Evolutionary conservation across 2,888 invertebrate genomes (phyloP).

Genomic region (Micoletzkya japonica): DNA sequence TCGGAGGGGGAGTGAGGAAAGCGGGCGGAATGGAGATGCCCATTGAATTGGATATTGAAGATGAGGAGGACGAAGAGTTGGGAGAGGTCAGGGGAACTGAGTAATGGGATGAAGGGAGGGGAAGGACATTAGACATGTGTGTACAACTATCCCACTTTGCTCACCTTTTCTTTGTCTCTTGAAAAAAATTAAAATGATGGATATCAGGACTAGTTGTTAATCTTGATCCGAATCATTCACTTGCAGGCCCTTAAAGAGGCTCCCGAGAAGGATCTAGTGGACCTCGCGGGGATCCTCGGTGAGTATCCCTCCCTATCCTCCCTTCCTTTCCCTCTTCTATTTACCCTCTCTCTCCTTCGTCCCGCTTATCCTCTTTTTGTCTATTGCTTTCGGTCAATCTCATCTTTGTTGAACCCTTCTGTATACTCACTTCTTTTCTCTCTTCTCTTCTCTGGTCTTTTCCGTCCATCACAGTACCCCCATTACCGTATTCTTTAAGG

Average conservation of each 20-base stretch:
- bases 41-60: slow-evolving; percentile 62
- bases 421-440: slow-evolving; percentile 10
- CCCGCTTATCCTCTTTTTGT: too few species aligned
- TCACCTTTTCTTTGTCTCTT: too few species aligned
- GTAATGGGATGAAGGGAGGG: too few species aligned
- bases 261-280: slow-evolving; percentile 94
- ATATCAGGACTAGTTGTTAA: too few species aligned
- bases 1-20: slow-evolving; percentile 32
- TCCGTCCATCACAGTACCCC: neutral
- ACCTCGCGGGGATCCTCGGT: slow-evolving; percentile 80
- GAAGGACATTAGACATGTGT: too few species aligned
- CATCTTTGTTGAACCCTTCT: slow-evolving; percentile 5
- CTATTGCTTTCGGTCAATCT: neutral
- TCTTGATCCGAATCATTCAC: neutral
- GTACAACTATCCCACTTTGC: too few species aligned
- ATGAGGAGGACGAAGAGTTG: slow-evolving; percentile 70
- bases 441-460: neutral
- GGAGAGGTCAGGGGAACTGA: slow-evolving; percentile 75
- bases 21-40: slow-evolving; percentile 58
- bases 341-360: neutral
- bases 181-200: too few species aligned
- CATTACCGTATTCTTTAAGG: slow-evolving; percentile 81
- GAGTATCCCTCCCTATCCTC: slow-evolving; percentile 1
- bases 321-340: neutral
- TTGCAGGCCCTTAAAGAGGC: slow-evolving; percentile 78